phyloP scores from a whole-genome alignment of 2,797 vertebrate species.

The Florisuga fusca region DNA sequence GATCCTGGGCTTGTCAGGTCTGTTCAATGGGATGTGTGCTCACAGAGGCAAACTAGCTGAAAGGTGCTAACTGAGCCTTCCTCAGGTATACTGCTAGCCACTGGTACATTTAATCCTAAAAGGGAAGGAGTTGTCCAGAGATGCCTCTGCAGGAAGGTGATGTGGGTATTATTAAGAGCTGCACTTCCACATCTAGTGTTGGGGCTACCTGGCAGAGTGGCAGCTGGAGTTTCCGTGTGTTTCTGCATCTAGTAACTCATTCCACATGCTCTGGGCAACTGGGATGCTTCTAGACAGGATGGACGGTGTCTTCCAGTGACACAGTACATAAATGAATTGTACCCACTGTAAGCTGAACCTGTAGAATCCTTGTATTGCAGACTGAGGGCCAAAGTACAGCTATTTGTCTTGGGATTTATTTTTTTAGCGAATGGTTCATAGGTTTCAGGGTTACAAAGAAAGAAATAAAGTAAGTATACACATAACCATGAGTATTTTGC shows the following conservation, averaged over 20 bases:
- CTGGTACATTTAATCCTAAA: neutral
- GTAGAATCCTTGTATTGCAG: neutral
- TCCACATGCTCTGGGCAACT: neutral
- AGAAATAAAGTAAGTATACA: neutral
- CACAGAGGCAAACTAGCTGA: neutral
- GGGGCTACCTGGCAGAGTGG: neutral
- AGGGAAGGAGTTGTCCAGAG: neutral
- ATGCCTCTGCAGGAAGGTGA: neutral
- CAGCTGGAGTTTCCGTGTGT: accelerated
- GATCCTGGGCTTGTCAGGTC: neutral
- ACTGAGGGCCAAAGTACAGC: neutral
- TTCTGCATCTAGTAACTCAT: neutral
- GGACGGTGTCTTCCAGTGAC: neutral
- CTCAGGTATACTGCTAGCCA: neutral
- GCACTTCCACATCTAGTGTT: neutral
- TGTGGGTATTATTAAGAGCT: neutral
- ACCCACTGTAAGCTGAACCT: neutral
- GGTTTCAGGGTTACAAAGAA: neutral
- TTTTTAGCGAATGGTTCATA: neutral
- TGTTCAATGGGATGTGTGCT: neutral
- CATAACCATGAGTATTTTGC: neutral
- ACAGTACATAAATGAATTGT: neutral
- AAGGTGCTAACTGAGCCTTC: neutral
- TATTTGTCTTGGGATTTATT: neutral
- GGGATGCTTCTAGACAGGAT: neutral